These are phyloP conservation scores for Heliconius ismenius DNA, from an alignment of 2,888 invertebrate species.

Conservation along the genomic window DNA sequence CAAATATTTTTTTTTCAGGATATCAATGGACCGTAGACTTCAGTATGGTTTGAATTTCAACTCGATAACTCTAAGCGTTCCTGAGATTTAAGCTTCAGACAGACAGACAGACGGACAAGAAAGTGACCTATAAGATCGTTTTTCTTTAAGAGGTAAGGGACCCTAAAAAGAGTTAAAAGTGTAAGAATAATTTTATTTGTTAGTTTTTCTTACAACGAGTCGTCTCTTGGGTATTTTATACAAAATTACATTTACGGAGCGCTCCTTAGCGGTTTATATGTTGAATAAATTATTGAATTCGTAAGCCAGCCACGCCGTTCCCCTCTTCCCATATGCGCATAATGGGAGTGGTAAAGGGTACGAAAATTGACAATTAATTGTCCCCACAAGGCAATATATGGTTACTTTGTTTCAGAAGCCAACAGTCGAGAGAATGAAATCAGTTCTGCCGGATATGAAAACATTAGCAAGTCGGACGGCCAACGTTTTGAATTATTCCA, in stretches of 20 bases:
- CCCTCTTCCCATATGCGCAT: conserved; percentile 43
- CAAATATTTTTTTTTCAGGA: no score
- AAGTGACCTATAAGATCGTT: neutral
- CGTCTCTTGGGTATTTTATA: conserved; percentile 39
- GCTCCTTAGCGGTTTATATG: conserved; percentile 41
- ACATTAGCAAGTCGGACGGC: conserved; percentile 20
- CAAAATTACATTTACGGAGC: conserved; percentile 39
- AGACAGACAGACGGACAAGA: neutral
- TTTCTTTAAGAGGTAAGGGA: neutral
- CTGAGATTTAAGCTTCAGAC: no score
- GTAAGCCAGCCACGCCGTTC: conserved; percentile 35
- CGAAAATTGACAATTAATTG: conserved; percentile 48
- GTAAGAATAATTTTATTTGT: conserved; percentile 17
- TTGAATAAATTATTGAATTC: conserved; percentile 48
- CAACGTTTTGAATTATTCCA: conserved; percentile 19
- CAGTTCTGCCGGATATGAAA: conserved; percentile 21
- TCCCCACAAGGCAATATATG: conserved; percentile 42
- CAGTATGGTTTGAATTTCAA: no score
- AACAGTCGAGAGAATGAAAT: conserved; percentile 27
- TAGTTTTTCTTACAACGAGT: conserved; percentile 28
- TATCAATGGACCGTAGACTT: no score
- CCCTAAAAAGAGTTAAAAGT: neutral
- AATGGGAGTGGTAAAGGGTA: conserved; percentile 45
- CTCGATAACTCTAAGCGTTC: no score
- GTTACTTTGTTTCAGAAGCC: conserved; percentile 35